Evolutionary conservation across 2,113 vertebrate species (phyloP).

Genomic region (Scomber scombrus): DNA sequence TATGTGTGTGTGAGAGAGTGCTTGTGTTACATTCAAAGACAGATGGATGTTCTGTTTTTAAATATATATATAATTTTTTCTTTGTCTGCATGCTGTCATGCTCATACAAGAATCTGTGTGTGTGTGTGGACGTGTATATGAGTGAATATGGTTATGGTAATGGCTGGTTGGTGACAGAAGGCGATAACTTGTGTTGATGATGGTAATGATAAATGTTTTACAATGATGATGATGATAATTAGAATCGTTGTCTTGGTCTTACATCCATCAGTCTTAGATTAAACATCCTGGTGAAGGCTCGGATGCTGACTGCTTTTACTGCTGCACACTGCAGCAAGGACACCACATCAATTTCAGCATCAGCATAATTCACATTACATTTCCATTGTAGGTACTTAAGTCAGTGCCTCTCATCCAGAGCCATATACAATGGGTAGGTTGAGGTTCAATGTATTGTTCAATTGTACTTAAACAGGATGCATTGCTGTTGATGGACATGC

Average conservation of each 20-base stretch:
- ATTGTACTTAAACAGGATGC: slow-evolving; percentile 32
- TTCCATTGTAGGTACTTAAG: slow-evolving; percentile 59
- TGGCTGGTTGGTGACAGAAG: slow-evolving; percentile 61
- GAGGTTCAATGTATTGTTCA: slow-evolving; percentile 26
- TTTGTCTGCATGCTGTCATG: slow-evolving; percentile 3
- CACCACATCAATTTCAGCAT: slow-evolving; percentile 38
- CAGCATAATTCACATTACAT: slow-evolving; percentile 55
- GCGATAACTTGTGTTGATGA: slow-evolving; percentile 69
- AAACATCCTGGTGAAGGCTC: slow-evolving; percentile 53
- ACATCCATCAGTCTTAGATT: slow-evolving; percentile 71
- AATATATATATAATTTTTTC: slow-evolving; percentile 7
- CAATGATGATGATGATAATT: slow-evolving; percentile 76
- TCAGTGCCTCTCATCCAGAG: slow-evolving; percentile 33
- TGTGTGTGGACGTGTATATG: not conserved
- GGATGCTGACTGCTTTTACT: slow-evolving; percentile 20
- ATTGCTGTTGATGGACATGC: slow-evolving; percentile 18
- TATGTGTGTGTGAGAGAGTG: not conserved
- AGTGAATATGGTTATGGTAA: slow-evolving; percentile 67
- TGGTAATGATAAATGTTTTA: slow-evolving; percentile 77
- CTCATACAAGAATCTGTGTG: not conserved
- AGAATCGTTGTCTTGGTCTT: slow-evolving; percentile 60
- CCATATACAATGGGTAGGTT: slow-evolving; percentile 11
- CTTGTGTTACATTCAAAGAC: slow-evolving; percentile 35
- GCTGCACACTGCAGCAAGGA: slow-evolving; percentile 17
- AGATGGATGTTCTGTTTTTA: slow-evolving; percentile 21